A percentile compares a stretch with the other conserved stretches of the same genome.
Evolutionary conservation across 2,888 invertebrate genomes (phyloP).

Genomic region (Melikaiella ostensackeni): DNA sequence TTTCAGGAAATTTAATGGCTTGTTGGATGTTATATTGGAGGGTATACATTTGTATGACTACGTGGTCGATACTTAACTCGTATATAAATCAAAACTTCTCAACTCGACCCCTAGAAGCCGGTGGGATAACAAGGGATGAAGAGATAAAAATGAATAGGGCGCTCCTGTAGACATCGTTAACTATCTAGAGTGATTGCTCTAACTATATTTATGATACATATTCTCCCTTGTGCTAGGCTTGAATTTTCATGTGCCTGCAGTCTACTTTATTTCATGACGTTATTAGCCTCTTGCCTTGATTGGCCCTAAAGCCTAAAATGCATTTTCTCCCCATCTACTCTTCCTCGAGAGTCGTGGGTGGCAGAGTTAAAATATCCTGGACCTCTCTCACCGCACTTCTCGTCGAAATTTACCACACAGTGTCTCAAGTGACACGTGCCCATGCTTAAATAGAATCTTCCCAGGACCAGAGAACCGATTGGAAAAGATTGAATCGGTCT

Average conservation of each 20-base stretch:
- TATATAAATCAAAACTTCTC: conserved; percentile 22
- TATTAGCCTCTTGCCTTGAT: conserved; percentile 25
- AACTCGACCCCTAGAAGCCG: conserved; percentile 12
- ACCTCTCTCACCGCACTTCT: conserved; percentile 40
- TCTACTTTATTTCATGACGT: conserved; percentile 22
- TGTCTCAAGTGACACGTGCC: conserved; percentile 28
- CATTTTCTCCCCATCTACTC: conserved; percentile 1
- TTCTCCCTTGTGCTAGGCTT: conserved; percentile 1
- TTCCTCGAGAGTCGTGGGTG: conserved; percentile 38
- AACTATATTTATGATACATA: conserved; percentile 37
- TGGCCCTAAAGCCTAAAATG: conserved; percentile 31
- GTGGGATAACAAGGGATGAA: conserved; percentile 36
- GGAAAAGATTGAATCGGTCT: too few species aligned
- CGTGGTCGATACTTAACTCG: conserved; percentile 17
- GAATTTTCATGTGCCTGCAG: not conserved
- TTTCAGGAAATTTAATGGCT: not conserved
- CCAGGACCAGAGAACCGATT: too few species aligned
- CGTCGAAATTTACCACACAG: conserved; percentile 24
- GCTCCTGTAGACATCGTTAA: conserved; percentile 28
- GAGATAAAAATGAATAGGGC: conserved; percentile 36
- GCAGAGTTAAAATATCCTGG: conserved; percentile 46
- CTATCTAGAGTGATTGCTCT: conserved; percentile 30
- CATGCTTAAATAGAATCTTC: not conserved
- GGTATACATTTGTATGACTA: not conserved
- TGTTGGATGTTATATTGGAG: not conserved